phyloP scores from a whole-genome alignment of 1,140 invertebrate species.

The Rhysida immarginata region DNA sequence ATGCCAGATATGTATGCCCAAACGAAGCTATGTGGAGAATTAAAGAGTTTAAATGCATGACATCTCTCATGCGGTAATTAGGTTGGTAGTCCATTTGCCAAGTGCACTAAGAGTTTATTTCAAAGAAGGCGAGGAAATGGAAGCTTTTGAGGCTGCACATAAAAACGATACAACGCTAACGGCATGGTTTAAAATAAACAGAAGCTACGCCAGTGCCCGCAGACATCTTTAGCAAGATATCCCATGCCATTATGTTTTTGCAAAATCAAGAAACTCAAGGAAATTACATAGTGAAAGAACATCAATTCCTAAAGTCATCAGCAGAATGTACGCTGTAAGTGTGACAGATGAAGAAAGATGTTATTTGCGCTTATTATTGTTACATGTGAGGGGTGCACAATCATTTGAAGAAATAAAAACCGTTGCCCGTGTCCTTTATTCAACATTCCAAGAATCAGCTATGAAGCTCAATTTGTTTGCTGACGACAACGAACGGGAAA shows the following conservation, averaged over 20 bases:
- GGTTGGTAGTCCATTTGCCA: too few species aligned
- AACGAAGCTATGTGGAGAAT: too few species aligned
- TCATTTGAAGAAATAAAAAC: background rate
- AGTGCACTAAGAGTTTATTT: background rate
- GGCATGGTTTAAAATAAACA: background rate
- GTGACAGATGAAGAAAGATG: background rate
- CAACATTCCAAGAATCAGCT: background rate
- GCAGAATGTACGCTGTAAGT: background rate
- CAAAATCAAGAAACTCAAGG: background rate
- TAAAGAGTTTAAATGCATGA: too few species aligned
- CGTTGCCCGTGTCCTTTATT: background rate
- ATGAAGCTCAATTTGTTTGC: background rate
- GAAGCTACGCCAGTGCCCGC: background rate
- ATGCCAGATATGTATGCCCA: too few species aligned
- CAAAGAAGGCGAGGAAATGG: background rate
- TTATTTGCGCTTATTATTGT: background rate
- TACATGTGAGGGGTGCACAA: background rate
- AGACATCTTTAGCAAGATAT: too few species aligned
- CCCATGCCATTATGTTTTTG: background rate
- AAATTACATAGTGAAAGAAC: background rate
- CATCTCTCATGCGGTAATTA: too few species aligned
- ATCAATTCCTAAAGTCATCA: too few species aligned
- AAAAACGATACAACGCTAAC: background rate
- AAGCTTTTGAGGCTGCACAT: background rate
- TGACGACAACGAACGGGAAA: background rate